Base-by-base conservation (phyloP, 2,797 vertebrate species). In the Esox masquinongy region DNA sequence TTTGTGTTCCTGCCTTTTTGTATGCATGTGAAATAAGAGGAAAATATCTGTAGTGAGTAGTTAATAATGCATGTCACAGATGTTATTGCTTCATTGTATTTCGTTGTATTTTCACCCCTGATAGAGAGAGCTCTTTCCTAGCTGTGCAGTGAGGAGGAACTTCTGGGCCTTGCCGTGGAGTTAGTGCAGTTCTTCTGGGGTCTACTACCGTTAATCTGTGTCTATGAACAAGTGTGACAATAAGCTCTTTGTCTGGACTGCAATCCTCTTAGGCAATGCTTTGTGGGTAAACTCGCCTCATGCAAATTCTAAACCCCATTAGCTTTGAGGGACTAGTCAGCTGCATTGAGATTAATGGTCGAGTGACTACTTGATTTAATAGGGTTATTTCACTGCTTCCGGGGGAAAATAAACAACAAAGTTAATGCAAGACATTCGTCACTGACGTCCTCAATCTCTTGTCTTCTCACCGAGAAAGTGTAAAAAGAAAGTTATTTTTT, bases 281-380 rank as follows among this genome's bases (percentile, higher is more conserved):
- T 93, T 93, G 92, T 94, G 92, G 92, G 92, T 93, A 94, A 94
- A 94, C 91, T 93, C 77, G 88, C 90, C 88, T 93, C 90, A 94
- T 95, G 93, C 92, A 93, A 94, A 94, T 94, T 93, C 88, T 91
- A 94, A 94, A 94, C 94, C 91, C 93, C 92, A 94, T 94, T 95
- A 93, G 93, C 91, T 93, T 92, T 94, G 91, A 93, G 91, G 89
- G 92, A 94, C 92, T 92, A 93, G 92, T 93, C 91, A 88, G 87
- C 90, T 88, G 88, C 92, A 94, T 91, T 94, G 91, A 94, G 94
- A 95, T 94, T 93, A 93, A 95, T 94, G 92, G 90, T 88, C 89
- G 84, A 90, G 85, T 90, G 91, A 93, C 91, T 89, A 86, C 90
- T 91, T 94, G 93, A 94, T 95, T 94, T 94, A 95, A 95, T 94